These are phyloP conservation scores for Peromyscus attwateri DNA, from an alignment of 2,797 vertebrate species.

Conservation along the genomic window DNA sequence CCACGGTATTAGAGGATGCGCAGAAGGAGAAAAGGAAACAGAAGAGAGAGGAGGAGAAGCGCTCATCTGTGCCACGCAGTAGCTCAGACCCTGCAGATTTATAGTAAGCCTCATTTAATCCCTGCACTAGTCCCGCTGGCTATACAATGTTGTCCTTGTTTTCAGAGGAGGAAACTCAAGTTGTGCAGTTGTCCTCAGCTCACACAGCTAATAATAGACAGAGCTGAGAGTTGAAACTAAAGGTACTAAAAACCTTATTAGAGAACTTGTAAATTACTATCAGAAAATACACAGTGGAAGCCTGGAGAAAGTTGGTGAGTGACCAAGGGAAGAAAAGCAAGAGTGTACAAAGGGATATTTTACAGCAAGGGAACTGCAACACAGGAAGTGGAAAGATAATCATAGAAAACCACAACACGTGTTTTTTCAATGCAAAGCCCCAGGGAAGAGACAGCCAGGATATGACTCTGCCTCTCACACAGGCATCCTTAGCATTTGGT, in stretches of 20 bases:
- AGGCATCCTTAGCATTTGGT: conserved; percentile 58
- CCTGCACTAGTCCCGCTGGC: background rate
- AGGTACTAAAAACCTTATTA: conserved; percentile 1
- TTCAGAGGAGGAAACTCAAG: background rate
- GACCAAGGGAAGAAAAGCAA: conserved; percentile 32
- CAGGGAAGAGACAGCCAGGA: conserved; percentile 60
- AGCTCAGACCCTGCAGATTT: background rate
- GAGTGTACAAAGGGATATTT: conserved; percentile 70
- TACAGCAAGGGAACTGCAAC: conserved; percentile 60
- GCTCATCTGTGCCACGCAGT: background rate
- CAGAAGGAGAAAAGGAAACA: background rate
- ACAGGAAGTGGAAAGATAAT: conserved; percentile 79
- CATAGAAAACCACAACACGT: conserved; percentile 76
- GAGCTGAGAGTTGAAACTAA: conserved; percentile 40
- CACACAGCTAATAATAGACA: conserved; percentile 1
- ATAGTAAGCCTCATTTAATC: background rate
- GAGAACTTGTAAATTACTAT: conserved; percentile 1
- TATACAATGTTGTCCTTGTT: background rate
- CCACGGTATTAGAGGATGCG: background rate
- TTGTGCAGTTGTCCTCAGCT: background rate
- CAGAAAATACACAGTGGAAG: background rate
- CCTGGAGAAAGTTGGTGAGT: conserved; percentile 32
- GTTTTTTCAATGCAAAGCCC: conserved; percentile 77
- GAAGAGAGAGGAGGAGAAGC: background rate
- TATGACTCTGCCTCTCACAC: conserved; percentile 58